phyloP scores from a whole-genome alignment of 2,888 invertebrate genomes.

The Phortica okadai region DNA sequence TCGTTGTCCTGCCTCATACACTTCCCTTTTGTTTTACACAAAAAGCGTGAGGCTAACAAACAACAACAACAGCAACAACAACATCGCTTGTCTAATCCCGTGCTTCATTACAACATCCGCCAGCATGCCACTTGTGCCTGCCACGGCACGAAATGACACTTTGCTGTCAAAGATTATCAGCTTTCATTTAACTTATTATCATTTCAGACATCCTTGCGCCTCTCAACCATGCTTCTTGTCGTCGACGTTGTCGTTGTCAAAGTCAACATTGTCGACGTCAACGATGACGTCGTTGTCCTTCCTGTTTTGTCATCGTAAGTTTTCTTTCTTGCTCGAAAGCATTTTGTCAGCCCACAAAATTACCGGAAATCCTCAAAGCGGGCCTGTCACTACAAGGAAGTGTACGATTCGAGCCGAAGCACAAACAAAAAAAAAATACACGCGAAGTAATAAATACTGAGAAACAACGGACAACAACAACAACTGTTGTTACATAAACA shows the following conservation, averaged over 20 bases:
- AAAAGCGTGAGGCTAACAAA: background rate
- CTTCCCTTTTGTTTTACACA: conserved; percentile 21
- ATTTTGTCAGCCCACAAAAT: conserved; percentile 32
- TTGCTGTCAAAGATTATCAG: conserved; percentile 34
- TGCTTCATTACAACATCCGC: conserved; percentile 12
- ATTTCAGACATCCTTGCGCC: conserved; percentile 18
- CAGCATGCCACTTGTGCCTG: background rate
- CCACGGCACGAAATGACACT: conserved; percentile 24
- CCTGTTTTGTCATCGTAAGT: conserved; percentile 8
- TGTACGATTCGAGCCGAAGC: background rate
- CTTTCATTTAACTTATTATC: conserved; percentile 34
- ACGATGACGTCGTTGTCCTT: background rate
- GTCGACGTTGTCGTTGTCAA: background rate
- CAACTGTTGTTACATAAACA: background rate
- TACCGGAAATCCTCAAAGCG: conserved; percentile 31
- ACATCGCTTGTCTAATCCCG: background rate
- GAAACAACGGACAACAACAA: background rate
- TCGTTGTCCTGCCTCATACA: conserved; percentile 15
- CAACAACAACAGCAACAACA: background rate
- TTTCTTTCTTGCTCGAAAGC: conserved; percentile 11
- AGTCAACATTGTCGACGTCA: background rate
- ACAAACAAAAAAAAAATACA: background rate
- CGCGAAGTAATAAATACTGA: background rate
- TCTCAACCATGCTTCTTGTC: background rate
- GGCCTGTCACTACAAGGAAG: conserved; percentile 19